Percentiles rank a stretch among this genome's conserved stretches.
These are phyloP conservation scores for Perca fluviatilis DNA, from an alignment of 2,113 vertebrate genomes.

Conservation along the genomic window DNA sequence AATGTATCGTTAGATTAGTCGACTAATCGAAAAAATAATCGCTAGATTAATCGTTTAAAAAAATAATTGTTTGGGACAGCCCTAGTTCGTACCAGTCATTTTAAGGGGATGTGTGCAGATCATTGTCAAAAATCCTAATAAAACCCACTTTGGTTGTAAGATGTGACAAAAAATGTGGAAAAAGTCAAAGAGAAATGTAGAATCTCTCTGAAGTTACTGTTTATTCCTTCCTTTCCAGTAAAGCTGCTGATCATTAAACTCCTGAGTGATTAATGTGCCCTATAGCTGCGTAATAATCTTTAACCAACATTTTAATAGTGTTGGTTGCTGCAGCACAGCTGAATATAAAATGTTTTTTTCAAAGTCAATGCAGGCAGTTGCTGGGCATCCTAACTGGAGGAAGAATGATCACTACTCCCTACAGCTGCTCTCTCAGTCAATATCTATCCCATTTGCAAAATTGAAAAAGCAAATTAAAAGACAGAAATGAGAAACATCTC, in stretches of 20 bases:
- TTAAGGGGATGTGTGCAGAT: background rate
- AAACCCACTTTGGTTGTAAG: background rate
- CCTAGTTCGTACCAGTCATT: background rate
- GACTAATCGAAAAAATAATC: too few species aligned
- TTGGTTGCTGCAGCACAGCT: conserved; percentile 32
- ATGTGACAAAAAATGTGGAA: background rate
- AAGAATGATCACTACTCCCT: conserved; percentile 52
- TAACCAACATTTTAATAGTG: conserved; percentile 9
- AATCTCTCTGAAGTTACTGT: background rate
- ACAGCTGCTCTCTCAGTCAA: conserved; percentile 50
- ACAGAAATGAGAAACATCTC: conserved; percentile 57
- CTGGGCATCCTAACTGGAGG: conserved; percentile 40
- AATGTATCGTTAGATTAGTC: too few species aligned
- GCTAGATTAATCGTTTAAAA: too few species aligned
- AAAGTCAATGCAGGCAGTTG: conserved; percentile 44
- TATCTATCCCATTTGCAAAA: conserved; percentile 71
- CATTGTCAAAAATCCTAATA: background rate
- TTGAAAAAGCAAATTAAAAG: conserved; percentile 73
- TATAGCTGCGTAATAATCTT: conserved; percentile 4
- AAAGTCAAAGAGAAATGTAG: background rate
- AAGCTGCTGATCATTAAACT: conserved; percentile 10
- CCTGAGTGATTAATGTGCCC: conserved; percentile 20
- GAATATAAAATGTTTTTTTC: conserved; percentile 23
- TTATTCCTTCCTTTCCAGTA: conserved; percentile 1
- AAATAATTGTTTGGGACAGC: too few species aligned